Percentiles rank a stretch among this genome's conserved stretches.
These are phyloP conservation scores for Dorcus hopei DNA, from an alignment of 2,888 invertebrate genomes.

Conservation along the genomic window DNA sequence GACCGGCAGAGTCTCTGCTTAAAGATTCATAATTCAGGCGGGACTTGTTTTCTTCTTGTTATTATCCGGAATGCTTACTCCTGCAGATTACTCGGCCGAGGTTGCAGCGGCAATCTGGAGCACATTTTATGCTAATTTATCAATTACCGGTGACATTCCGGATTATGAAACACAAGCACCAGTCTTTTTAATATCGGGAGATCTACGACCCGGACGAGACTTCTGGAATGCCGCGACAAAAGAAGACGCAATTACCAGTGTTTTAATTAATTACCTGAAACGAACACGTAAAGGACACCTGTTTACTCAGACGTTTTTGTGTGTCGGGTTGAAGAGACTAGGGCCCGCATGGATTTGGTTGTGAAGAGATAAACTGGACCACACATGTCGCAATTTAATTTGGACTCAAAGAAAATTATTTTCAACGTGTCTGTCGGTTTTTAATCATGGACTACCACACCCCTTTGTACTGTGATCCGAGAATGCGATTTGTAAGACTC, in stretches of 20 bases:
- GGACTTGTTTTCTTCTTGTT: constrained; percentile 26
- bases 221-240: too few species aligned
- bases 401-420: constrained; percentile 10
- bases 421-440: background rate
- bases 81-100: constrained; percentile 19
- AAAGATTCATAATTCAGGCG: constrained; percentile 30
- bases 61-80: constrained; percentile 19
- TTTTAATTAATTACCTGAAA: too few species aligned
- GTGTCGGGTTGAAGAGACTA: background rate
- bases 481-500: too few species aligned
- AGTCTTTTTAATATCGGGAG: too few species aligned
- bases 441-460: constrained; percentile 3
- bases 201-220: too few species aligned
- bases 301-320: too few species aligned
- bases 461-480: background rate
- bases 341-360: background rate
- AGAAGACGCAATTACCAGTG: too few species aligned
- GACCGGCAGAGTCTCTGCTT: constrained; percentile 21
- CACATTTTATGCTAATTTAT: constrained; percentile 27
- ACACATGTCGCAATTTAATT: constrained; percentile 12
- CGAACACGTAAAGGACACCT: too few species aligned
- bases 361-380: constrained; percentile 10
- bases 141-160: constrained; percentile 20
- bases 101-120: constrained; percentile 16
- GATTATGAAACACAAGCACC: background rate